Evolutionary conservation across 2,797 vertebrate species (phyloP), one percentile per base, ranked within the genome.

Genomic region (Enteromius trimaculatus): DNA sequence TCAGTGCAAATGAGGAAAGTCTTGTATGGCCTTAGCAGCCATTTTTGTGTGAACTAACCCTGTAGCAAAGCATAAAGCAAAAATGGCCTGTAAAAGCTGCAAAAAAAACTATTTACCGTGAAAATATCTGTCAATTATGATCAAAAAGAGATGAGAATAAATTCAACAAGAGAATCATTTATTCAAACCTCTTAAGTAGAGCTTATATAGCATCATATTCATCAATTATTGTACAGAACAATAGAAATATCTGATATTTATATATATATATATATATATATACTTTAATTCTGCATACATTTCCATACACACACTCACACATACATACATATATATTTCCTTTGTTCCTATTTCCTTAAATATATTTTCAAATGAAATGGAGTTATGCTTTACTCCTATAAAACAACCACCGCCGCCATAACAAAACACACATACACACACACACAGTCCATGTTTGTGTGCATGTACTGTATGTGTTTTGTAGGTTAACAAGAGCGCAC

Each of bases 161-260:
- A 83, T 55, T 89, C 72, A 91, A 69, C 80, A 85, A 88, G 29
- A 86, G 87, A 93, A 93, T 90, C 86, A 91, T 95, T 95, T 94
- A 95, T 95, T 95, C 93, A 92, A 93, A 94, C 92, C 93, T 91
- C 91, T 95, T 93, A 93, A 90, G 90, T 91, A 89, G 93, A 64
- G 77, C 75, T 94, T 90, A 93, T 93, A 85, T 90, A 92, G 89
- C 91, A 91, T 93, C 88, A 90, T 91, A 88, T 77, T 82, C 91
- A 92, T 91, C 92, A 92, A 93, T 93, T 90, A 93, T 92, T 89
- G 90, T 92, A 93, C 90, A 90, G 92, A 94, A 93, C 92, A 92
- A 91, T 87, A 89, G 72, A 93, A 92, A 87, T 89, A 89, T 87
- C 86, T 91, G 86, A 90, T 87, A 91, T 92, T 90, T 89, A 91